Base-by-base conservation (phyloP, 2,113 vertebrate species). In the Macroglossus sobrinus region DNA sequence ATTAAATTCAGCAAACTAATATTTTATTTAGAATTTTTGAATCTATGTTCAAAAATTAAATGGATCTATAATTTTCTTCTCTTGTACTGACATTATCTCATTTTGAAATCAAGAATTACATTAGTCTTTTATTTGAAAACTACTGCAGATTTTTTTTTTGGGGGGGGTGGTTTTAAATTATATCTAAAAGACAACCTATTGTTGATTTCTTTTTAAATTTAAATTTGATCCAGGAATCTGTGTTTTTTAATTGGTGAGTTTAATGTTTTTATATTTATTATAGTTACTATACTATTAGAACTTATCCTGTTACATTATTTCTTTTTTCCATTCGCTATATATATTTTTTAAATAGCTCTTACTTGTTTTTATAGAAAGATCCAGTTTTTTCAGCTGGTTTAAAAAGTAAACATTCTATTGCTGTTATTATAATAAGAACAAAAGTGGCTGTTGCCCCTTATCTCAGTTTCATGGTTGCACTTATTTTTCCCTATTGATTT, bases 11-110 rank as follows among this genome's bases (percentile, higher is more conserved):
- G 24, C 18, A 91, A 93, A 81, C 7, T 55, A 91, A 89, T 61
- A 66, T 66, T 63, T 96, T 63, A 89, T 78, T 91, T 64, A 64
- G 30, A 28, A 81, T 33, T 89, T 95, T 91, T 81, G 19, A 95
- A 76, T 61, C 21, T 93, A 40, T 92, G 21, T 61, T 85, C 11
- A 93, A 21, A 89, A 88, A 80, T 74, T 74, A 86, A 74, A 93
- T 71, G 19, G n/a, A 13, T 6, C 7, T 74, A 38, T 85, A 47
- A 33, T 89, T 84, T 86, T 84, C 68, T 71, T 78, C 80, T 81
- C 45, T 92, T 81, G 38, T 82, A 18, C 61, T 80, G 79, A 94
- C 61, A 47, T 89, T 68, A 71, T 30, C 13, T 89, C 63, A 43
- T 59, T 93, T 84, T 72, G 89, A 81, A 85, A 81, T 64, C 22